Base-by-base conservation (phyloP, 2,888 invertebrate species). In the Apodemia hepburni region DNA sequence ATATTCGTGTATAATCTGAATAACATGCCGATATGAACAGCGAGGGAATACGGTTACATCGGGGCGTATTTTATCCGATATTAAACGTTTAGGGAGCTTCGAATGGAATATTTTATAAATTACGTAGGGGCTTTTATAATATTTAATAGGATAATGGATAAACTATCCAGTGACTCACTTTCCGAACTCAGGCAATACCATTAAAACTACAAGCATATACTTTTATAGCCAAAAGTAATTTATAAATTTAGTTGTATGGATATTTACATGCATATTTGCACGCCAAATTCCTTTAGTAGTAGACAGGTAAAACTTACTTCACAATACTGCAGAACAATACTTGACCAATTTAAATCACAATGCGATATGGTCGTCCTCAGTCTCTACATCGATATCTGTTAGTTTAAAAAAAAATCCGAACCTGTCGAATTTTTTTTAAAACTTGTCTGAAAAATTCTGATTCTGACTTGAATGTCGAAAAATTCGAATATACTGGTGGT, bases 1-100 rank as follows among this genome's bases (percentile, higher is more conserved):
- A 89, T 89, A 89, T 90, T 90, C 90, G 88, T 91, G 90, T 90
- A 86, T 90, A 90, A 89, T 91, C 88, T 87, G 87, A 89, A 90
- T 90, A 91, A 90, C 91, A 91, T 91, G 89, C 85, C 87, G 84
- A 91, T 90, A 91, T 91, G 90, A 90, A 88, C 89, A 87, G 85
- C 90, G 87, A 86, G 87, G 89, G 89, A 88, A 85, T 85, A 85
- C 80, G 77, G 78, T 76, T 80, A 84, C 87, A 84, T 78, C 79
- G 80, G 84, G 84, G 88, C 82, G 83, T 89, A 87, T 86, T 89
- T 87, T 89, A 90, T 87, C 86, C 88, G 82, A 90, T 91, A 91
- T 91, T 90, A 90, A 91, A 87, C 89, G 88, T 82, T 87, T 81
- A 77, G 82, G 84, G 85, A 81, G 80, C 85, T 77, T 76, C 79